Conservation (phyloP, 2,888 invertebrate genomes). For the Trichogramma evanescens region DNA sequence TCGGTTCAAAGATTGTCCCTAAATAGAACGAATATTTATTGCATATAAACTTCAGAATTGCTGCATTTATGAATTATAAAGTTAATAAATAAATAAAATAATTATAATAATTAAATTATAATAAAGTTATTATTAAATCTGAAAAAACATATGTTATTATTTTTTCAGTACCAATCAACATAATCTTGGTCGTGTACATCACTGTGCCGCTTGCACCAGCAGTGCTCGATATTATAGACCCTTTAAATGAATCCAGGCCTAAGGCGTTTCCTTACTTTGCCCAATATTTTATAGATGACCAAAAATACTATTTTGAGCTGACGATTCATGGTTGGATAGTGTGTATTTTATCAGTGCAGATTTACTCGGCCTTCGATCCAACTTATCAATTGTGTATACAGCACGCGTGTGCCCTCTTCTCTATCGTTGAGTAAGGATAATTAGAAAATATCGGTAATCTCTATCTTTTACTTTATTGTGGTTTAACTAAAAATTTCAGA, state of each 20-base stretch:
- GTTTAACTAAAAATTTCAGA: neutral
- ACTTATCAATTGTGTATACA: neutral
- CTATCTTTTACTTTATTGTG: neutral
- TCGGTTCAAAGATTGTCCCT: too few species aligned
- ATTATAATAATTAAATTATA: too few species aligned
- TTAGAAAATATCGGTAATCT: too few species aligned
- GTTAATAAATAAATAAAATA: too few species aligned
- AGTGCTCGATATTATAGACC: slow-evolving; percentile 3
- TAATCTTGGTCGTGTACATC: slow-evolving; percentile 1
- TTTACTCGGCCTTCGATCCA: slow-evolving; percentile 1
- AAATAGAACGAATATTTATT: too few species aligned
- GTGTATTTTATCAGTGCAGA: neutral
- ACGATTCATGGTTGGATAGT: slow-evolving; percentile 6
- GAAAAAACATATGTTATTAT: neutral
- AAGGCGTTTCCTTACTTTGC: slow-evolving; percentile 3
- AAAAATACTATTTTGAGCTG: slow-evolving; percentile 10
- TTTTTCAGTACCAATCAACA: slow-evolving; percentile 7
- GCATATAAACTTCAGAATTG: too few species aligned
- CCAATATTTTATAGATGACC: slow-evolving; percentile 14
- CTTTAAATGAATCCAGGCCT: slow-evolving; percentile 4
- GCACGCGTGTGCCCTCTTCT: slow-evolving; percentile 3
- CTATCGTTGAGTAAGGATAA: slow-evolving; percentile 6
- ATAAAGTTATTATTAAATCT: neutral
- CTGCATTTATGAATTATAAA: too few species aligned
- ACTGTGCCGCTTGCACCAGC: slow-evolving; percentile 4